Conservation (phyloP, 2,113 vertebrate genomes). For the Chinchilla lanigera region DNA sequence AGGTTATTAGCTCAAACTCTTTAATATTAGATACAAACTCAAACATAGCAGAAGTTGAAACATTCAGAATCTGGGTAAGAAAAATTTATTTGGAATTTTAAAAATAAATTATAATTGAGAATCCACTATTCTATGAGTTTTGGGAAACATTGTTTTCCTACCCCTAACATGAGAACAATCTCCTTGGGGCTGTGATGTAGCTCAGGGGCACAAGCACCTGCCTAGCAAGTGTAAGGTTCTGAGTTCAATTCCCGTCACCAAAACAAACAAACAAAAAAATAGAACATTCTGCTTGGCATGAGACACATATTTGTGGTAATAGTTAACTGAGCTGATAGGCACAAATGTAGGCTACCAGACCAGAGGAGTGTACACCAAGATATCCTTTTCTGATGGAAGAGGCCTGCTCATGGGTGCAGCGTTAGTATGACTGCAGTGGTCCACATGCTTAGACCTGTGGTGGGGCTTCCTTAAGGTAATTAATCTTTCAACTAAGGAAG, state of each 20-base stretch:
- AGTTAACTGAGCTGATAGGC: too few species aligned
- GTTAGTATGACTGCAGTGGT: too few species aligned
- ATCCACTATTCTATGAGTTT: not conserved
- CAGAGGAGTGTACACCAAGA: not conserved
- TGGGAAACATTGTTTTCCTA: not conserved
- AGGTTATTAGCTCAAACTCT: not conserved
- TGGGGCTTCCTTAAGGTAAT: not conserved
- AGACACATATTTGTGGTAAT: too few species aligned
- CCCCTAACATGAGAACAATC: not conserved
- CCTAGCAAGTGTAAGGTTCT: too few species aligned
- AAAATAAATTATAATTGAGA: not conserved
- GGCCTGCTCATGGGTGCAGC: not conserved
- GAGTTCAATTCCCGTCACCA: too few species aligned
- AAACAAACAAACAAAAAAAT: too few species aligned
- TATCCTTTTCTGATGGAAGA: not conserved
- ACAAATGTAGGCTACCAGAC: too few species aligned
- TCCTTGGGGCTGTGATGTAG: too few species aligned
- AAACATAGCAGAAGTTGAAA: not conserved
- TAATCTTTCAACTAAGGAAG: not conserved
- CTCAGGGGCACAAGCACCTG: too few species aligned
- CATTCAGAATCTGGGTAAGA: not conserved
- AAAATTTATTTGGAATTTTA: not conserved
- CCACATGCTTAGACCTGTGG: not conserved
- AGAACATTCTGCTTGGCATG: not conserved
- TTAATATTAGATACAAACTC: not conserved